Conservation (phyloP, 2,113 vertebrate genomes). For the Probosciger aterrimus region DNA sequence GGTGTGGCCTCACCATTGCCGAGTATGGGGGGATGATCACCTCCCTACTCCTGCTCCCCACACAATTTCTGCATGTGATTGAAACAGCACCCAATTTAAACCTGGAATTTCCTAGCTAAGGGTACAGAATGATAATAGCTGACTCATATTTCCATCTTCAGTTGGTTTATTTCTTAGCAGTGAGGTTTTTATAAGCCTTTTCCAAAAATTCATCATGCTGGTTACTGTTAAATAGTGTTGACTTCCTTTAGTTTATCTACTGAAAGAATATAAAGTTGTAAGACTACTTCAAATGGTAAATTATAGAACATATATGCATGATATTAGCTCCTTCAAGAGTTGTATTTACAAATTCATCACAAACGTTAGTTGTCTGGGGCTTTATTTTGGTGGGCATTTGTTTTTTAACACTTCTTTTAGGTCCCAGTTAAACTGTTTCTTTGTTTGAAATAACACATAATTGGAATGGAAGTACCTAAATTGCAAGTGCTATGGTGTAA, state of each 20-base stretch:
- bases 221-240: not conserved
- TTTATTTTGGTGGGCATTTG: not conserved
- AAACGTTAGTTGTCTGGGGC: not conserved
- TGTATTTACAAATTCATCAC: not conserved
- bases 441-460: not conserved
- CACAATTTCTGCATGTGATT: not conserved
- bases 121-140: not conserved
- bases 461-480: not conserved
- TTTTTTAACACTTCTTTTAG: not conserved
- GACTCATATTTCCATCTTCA: not conserved
- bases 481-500: not conserved
- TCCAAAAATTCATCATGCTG: not conserved
- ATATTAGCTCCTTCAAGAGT: not conserved
- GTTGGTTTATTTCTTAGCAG: not conserved
- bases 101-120: not conserved
- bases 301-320: not conserved
- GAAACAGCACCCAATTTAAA: not conserved
- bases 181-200: not conserved
- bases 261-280: not conserved
- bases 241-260: not conserved
- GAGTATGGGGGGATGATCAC: rapidly evolving
- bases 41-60: not conserved
- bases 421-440: not conserved
- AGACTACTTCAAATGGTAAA: not conserved
- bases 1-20: not conserved